phyloP scores from a whole-genome alignment of 2,888 invertebrate species.

The Chloroclysta siterata region DNA sequence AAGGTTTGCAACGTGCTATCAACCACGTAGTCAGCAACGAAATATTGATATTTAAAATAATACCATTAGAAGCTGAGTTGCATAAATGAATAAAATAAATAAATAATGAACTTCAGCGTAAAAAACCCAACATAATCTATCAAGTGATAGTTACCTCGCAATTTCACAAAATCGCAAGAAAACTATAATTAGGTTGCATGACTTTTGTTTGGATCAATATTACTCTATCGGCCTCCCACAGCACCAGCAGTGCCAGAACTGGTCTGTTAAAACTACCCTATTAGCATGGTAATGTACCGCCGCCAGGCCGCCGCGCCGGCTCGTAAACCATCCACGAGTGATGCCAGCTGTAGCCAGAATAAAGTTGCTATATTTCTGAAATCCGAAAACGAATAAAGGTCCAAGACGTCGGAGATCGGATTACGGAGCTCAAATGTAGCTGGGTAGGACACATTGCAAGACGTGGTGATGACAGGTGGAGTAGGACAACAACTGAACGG shows the following conservation, averaged over 20 bases:
- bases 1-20: no score
- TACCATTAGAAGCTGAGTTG: background rate
- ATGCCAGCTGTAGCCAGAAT: constrained; percentile 1
- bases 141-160: no score
- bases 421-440: no score
- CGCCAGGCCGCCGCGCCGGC: constrained; percentile 41
- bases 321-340: constrained; percentile 53
- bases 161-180: background rate
- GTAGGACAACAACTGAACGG: no score
- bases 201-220: constrained; percentile 1
- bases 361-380: constrained; percentile 5
- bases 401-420: no score
- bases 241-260: constrained; percentile 49
- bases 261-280: constrained; percentile 63
- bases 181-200: background rate
- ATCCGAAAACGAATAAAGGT: no score
- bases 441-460: no score
- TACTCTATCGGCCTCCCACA: constrained; percentile 44
- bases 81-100: background rate
- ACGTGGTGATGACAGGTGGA: no score
- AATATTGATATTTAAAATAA: background rate
- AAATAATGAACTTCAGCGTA: no score
- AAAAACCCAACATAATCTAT: no score
- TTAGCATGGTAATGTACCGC: constrained; percentile 74
- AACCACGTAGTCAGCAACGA: no score